Percentiles rank a stretch among this genome's conserved stretches.
phyloP scores from a whole-genome alignment of 1,140 invertebrate species.

The Drosophila obscura region DNA sequence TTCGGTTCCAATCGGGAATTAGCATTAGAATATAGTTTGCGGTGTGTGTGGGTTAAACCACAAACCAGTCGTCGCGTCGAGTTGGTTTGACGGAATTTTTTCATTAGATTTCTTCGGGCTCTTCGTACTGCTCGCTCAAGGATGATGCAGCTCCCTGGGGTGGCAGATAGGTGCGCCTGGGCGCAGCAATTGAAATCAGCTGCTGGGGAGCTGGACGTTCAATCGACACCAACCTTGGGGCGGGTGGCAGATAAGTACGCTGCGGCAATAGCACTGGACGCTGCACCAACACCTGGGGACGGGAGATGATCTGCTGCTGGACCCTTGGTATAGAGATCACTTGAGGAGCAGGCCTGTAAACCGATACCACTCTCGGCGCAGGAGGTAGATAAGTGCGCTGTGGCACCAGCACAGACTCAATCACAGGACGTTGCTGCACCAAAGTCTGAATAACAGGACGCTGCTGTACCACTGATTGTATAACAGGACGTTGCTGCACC shows the following conservation, averaged over 20 bases:
- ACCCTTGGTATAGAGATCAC: conserved; percentile 17
- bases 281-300: conserved; percentile 4
- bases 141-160: conserved; percentile 31
- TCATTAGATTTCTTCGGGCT: not conserved
- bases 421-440: too few relatives aligned
- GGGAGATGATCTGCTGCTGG: conserved; percentile 17
- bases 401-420: too few relatives aligned
- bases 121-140: conserved; percentile 2
- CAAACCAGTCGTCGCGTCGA: conserved; percentile 45
- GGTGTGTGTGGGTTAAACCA: conserved; percentile 49
- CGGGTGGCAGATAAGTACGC: conserved; percentile 39
- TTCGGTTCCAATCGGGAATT: conserved; percentile 41
- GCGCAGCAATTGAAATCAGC: conserved; percentile 14
- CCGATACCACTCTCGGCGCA: too few relatives aligned
- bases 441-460: too few relatives aligned
- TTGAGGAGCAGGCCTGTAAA: conserved; percentile 1
- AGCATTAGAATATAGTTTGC: conserved; percentile 68
- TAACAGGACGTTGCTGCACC: too few relatives aligned
- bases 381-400: too few relatives aligned
- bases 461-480: too few relatives aligned
- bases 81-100: conserved; percentile 8
- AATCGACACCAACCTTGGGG: conserved; percentile 1
- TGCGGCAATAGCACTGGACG: conserved; percentile 29
- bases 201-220: conserved; percentile 5
- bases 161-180: conserved; percentile 37